Conservation (phyloP, 2,888 invertebrate species). For the Mycalesis mineus region DNA sequence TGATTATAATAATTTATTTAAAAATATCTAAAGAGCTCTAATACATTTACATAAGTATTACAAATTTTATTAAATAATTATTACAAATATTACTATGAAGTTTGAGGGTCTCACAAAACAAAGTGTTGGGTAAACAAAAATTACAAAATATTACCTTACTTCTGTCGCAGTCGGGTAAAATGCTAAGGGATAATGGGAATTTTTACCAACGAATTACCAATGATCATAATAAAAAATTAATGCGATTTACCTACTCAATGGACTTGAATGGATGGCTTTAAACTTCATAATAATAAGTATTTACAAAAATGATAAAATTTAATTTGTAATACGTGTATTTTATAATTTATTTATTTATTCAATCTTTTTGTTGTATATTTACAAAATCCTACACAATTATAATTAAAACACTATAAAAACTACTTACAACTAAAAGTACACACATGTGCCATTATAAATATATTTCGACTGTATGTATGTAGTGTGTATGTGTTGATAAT, state of each 20-base stretch:
- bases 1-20: constrained; percentile 4
- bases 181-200: too few species aligned
- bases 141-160: too few species aligned
- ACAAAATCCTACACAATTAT: neutral
- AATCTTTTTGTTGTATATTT: constrained; percentile 8
- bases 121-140: too few species aligned
- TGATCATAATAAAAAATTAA: too few species aligned
- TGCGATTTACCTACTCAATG: neutral
- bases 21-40: neutral
- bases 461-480: constrained; percentile 34
- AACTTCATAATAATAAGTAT: neutral
- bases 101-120: neutral
- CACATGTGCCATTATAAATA: constrained; percentile 61
- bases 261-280: neutral
- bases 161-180: too few species aligned
- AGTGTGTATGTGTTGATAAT: constrained; percentile 19
- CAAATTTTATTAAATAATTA: too few species aligned
- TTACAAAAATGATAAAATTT: too few species aligned
- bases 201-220: too few species aligned
- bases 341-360: constrained; percentile 23
- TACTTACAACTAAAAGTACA: constrained; percentile 50
- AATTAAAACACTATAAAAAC: neutral
- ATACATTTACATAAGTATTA: neutral
- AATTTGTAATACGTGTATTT: neutral
- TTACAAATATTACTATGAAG: neutral